Base-by-base conservation (phyloP, 1,140 invertebrate species). In the Thaumatotibia leucotreta region DNA sequence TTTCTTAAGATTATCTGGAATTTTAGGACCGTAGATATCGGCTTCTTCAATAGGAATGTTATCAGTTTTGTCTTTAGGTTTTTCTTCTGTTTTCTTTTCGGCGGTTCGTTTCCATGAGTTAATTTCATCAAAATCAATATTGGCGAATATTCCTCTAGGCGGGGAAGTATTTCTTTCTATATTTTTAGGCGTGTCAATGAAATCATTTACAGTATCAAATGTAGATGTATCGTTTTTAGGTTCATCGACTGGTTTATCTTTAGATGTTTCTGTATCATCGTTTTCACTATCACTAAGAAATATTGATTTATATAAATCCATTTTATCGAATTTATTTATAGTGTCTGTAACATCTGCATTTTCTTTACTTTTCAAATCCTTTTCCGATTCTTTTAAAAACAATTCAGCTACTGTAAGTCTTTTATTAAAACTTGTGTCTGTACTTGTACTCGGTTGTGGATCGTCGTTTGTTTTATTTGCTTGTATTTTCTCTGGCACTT, bases 121-220 rank as follows among this genome's bases (percentile, higher is more conserved):
- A 0, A 94, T 72, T 76, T 86, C 89, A 68, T 95, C 93, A 10
- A 95, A 92, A 86, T 95, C 94, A 22, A 96, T 84, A 68, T 95
- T 94, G 0, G 95, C 95, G 76, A 96, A 96, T 63, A 96, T 95
- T 1, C 95, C 95, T 67, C 94, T 91, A 0, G 94, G 93, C 0
- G 95, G 94, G 4, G 94, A 95, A 9, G 86, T 92, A 65, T 95
- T 96, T 62, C 94, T 91, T 69, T 93, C 84, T 0, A 91, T 54
- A 79, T 93, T 93, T 14, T 85, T 74, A 4, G 72, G 67, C 39
- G 29, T 20, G n/a, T 68, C 71, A 23, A 39, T 29, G 58, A 61
- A 29, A 64, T 68, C 62, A n/a, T 31, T 52, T 4, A 65, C 10
- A 52, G 66, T 61, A n/a, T 20, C 49, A 45, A 45, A 45, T 17